Base-by-base conservation (phyloP, 2,797 vertebrate species). In the Sebastes iracundus region DNA sequence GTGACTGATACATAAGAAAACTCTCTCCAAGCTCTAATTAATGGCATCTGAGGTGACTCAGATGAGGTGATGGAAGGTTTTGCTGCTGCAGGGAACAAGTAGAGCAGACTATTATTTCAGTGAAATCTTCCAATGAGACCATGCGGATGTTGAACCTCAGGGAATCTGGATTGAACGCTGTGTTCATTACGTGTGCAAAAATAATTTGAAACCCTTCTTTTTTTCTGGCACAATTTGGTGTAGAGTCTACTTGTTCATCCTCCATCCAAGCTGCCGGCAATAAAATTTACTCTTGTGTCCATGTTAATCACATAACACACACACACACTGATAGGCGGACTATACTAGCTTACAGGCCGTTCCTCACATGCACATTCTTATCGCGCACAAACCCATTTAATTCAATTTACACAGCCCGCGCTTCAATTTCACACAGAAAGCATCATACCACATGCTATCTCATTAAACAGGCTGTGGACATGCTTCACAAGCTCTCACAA, bases 381-480 rank as follows among this genome's bases (percentile, higher is more conserved):
- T 91, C 77, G 10, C 87, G 77, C 82, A 86, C 86, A 86, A 75
- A 82, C 75, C 82, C 86, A 32, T 90, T 91, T 92, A 90, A 95
- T 94, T 92, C 82, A 94, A 91, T 93, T 93, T 89, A 88, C 81
- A 90, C 90, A 88, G 78, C 68, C 73, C 3, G 71, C 27, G 60
- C 87, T 80, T 84, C 85, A 89, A 86, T 94, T 93, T 94, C 80
- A 89, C 90, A 93, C 87, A 88, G 90, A 84, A 83, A 86, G 75
- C 88, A 87, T 92, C 85, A 66, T 77, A 88, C 76, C 93, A 85
- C 90, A 90, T 85, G 90, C 85, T 91, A 82, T 88, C 90, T 94
- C 78, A 92, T 94, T 93, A 93, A 91, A 89, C 77, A 86, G 85
- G 75, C 82, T 66, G 65, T 55, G 78, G 84, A 87, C 85, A 90